A percentile compares a stretch with the other conserved stretches of the same genome.
phyloP scores from a whole-genome alignment of 2,888 invertebrate genomes.

The Aromia moschata region DNA sequence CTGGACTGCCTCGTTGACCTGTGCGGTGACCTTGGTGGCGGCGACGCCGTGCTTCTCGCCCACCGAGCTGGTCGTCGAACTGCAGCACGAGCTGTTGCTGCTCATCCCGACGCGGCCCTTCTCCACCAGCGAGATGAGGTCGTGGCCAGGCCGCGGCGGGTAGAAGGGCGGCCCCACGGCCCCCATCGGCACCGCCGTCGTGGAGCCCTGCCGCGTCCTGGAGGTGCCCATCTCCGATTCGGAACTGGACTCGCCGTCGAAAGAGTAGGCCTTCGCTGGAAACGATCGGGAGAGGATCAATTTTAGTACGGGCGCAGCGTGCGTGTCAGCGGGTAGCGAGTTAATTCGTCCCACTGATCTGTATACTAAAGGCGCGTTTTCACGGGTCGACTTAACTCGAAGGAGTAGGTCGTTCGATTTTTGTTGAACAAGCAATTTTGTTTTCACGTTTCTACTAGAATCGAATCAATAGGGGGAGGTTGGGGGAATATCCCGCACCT shows the following conservation, averaged over 20 bases:
- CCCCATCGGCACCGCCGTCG: conserved; percentile 56
- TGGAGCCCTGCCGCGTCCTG: conserved; percentile 37
- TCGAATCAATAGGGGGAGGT: too few species aligned
- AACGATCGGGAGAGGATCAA: conserved; percentile 25
- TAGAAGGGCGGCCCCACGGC: conserved; percentile 62
- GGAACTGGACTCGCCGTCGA: conserved; percentile 74
- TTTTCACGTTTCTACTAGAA: too few species aligned
- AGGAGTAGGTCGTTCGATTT: too few species aligned
- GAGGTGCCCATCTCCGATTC: conserved; percentile 73
- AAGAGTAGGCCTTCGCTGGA: conserved; percentile 70
- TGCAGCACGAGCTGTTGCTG: conserved; percentile 65
- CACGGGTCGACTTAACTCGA: too few species aligned
- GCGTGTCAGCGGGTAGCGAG: too few species aligned
- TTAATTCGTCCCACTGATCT: too few species aligned
- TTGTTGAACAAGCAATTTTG: too few species aligned
- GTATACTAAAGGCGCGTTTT: too few species aligned
- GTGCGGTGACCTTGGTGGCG: conserved; percentile 55
- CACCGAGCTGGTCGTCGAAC: conserved; percentile 67
- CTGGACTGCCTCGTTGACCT: conserved; percentile 51
- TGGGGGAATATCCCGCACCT: too few species aligned
- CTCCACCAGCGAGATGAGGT: conserved; percentile 65
- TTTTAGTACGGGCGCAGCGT: background rate
- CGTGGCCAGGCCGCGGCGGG: conserved; percentile 50
- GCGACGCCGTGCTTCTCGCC: conserved; percentile 56
- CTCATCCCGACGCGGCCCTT: conserved; percentile 64